Percentiles rank a stretch among this genome's conserved stretches.
Evolutionary conservation across 53 echinoderm and acorn worm genomes (phyloP).

Genomic region (Antedon mediterranea): DNA sequence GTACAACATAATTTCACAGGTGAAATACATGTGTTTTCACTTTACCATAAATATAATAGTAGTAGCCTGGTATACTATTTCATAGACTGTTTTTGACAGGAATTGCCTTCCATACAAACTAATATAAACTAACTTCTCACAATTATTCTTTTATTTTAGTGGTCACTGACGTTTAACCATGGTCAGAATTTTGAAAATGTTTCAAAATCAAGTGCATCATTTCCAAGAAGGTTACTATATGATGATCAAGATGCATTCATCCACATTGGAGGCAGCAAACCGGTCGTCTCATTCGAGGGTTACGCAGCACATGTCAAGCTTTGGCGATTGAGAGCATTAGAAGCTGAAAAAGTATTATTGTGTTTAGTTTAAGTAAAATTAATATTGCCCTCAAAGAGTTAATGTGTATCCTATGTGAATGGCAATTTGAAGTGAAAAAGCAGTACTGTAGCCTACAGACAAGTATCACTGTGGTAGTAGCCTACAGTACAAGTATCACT

Average conservation of each 20-base stretch:
- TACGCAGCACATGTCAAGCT: slow-evolving; percentile 52
- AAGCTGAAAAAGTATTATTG: slow-evolving; percentile 24
- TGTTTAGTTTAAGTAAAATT: too few species aligned
- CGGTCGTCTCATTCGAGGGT: slow-evolving; percentile 32
- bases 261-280: slow-evolving; percentile 58
- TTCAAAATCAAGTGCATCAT: slow-evolving; percentile 9
- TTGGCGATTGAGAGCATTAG: slow-evolving; percentile 23
- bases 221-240: slow-evolving; percentile 24
- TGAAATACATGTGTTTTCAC: too few species aligned
- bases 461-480: too few species aligned
- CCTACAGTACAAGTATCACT: too few species aligned
- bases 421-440: too few species aligned
- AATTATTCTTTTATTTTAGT: slow-evolving; percentile 19
- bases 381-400: too few species aligned
- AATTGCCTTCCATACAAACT: too few species aligned
- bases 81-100: too few species aligned
- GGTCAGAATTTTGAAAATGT: slow-evolving; percentile 16
- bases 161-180: slow-evolving; percentile 27
- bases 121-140: neutral
- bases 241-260: slow-evolving; percentile 40
- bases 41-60: too few species aligned
- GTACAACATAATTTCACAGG: neutral
- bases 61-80: too few species aligned
- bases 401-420: too few species aligned
- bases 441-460: too few species aligned